Evolutionary conservation across 2,797 vertebrate genomes (phyloP).

Genomic region (Eulemur coronatus): DNA sequence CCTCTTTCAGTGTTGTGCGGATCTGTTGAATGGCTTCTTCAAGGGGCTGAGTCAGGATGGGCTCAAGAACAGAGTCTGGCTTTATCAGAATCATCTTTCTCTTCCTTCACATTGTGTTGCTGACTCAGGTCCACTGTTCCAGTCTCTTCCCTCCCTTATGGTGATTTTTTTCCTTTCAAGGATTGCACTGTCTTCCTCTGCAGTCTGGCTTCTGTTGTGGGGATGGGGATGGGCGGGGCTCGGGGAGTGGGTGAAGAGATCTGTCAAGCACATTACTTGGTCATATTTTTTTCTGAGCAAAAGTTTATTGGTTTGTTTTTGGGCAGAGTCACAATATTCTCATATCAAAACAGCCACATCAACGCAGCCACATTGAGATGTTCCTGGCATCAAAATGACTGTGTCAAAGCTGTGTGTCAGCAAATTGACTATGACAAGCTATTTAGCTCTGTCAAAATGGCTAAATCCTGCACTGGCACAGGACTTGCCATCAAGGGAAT

Average conservation of each 20-base stretch:
- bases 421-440: constrained; percentile 4
- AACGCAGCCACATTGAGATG: constrained; percentile 68
- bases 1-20: not conserved
- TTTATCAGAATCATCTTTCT: not conserved
- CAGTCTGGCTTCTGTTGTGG: not conserved
- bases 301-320: constrained; percentile 59
- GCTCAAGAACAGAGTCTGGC: not conserved
- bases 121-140: not conserved
- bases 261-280: not conserved
- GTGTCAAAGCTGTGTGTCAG: constrained; percentile 56
- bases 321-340: constrained; percentile 64
- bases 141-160: not conserved
- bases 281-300: not conserved
- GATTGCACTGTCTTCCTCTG: not conserved
- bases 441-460: constrained; percentile 15
- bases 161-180: not conserved
- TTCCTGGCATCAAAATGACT: constrained; percentile 62
- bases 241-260: not conserved
- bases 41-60: not conserved
- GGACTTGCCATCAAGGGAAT: constrained; percentile 9
- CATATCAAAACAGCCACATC: constrained; percentile 71
- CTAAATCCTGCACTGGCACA: not conserved
- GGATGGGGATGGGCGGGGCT: not conserved
- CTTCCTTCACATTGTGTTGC: not conserved
- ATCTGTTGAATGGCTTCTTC: not conserved